Percentiles rank a stretch among this genome's conserved stretches.
Conservation (phyloP, 2,797 vertebrate species). For the Etheostoma nigrum region DNA sequence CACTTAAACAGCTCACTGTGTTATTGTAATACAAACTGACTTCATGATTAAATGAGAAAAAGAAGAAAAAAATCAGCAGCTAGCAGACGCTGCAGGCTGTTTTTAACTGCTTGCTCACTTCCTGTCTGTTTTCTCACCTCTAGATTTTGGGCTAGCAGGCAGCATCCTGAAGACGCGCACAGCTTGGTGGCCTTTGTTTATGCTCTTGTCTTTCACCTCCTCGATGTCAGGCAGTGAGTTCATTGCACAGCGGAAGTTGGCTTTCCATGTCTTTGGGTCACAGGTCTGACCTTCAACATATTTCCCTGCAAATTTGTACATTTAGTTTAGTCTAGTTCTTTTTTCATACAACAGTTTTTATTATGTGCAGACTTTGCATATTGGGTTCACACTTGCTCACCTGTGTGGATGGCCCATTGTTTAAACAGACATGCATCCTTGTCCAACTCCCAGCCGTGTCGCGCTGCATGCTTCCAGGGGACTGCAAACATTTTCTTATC, state of each 20-base stretch:
- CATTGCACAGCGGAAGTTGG: conserved; percentile 98
- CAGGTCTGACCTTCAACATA: conserved; percentile 85
- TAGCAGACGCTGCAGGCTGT: neutral
- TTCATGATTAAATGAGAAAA: neutral
- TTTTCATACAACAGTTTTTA: neutral
- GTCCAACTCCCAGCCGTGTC: conserved; percentile 95
- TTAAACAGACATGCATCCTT: conserved; percentile 95
- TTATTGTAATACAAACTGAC: neutral
- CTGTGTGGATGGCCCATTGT: conserved; percentile 96
- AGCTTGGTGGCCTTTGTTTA: conserved; percentile 94
- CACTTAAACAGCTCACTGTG: neutral
- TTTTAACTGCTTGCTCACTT: neutral
- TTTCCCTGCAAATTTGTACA: conserved; percentile 85
- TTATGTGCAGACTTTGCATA: neutral
- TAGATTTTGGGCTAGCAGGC: conserved; percentile 79
- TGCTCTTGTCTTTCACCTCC: conserved; percentile 93
- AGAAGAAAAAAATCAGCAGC: neutral
- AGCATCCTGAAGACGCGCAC: conserved; percentile 95
- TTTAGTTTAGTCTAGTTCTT: conserved; percentile 11
- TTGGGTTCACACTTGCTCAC: conserved; percentile 74
- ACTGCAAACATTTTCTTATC: conserved; percentile 93
- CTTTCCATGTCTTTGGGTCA: conserved; percentile 98
- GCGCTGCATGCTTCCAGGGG: conserved; percentile 97
- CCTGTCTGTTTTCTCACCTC: conserved; percentile 69
- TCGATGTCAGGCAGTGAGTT: conserved; percentile 96